Conservation (phyloP, 2,797 vertebrate genomes). For the Dryobates pubescens region DNA sequence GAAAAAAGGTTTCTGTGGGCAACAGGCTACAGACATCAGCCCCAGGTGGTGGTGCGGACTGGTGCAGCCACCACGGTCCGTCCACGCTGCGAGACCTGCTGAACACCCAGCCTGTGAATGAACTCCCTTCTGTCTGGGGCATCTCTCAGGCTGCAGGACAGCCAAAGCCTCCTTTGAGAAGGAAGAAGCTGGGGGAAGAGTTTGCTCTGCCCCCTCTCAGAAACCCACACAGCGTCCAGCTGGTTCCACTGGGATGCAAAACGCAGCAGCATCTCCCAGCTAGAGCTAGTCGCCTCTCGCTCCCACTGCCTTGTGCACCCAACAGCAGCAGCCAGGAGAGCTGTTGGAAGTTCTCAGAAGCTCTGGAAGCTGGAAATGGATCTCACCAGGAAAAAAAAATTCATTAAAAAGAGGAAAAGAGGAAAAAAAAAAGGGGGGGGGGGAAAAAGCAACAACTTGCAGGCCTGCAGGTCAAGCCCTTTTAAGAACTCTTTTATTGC, state of each 20-base stretch:
- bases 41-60: neutral
- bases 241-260: neutral
- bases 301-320: neutral
- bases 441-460: neutral
- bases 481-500: constrained; percentile 57
- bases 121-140: neutral
- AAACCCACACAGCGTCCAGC: neutral
- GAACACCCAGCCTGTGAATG: neutral
- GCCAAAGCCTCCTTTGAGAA: neutral
- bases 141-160: neutral
- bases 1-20: neutral
- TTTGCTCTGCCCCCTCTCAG: neutral
- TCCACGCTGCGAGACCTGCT: neutral
- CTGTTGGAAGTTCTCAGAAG: constrained; percentile 44
- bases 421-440: no score
- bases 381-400: neutral
- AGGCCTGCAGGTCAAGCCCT: constrained; percentile 32
- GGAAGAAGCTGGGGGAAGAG: neutral
- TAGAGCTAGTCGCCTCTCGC: neutral
- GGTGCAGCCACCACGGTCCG: neutral
- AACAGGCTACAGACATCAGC: neutral
- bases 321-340: neutral
- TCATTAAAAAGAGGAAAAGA: no score
- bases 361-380: constrained; percentile 44
- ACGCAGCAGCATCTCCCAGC: neutral